phyloP scores from a whole-genome alignment of 2,888 invertebrate species.

The Portevinia maculata region DNA sequence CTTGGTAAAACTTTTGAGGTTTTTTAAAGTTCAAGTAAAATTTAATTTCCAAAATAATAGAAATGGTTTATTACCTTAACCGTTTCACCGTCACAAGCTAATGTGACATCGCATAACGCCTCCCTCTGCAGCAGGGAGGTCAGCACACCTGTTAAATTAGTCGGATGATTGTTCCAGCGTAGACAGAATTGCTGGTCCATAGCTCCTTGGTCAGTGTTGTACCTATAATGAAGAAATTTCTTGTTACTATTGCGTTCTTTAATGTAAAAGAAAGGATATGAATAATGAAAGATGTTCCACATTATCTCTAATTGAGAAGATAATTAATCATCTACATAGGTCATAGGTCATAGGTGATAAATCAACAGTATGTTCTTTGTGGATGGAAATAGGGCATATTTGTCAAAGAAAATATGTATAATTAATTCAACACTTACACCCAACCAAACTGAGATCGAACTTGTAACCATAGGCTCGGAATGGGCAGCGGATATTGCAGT shows the following conservation, averaged over 20 bases:
- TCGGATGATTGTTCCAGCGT: conserved; percentile 97
- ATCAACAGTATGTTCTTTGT: too few relatives aligned
- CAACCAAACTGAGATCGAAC: neutral
- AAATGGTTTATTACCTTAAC: conserved; percentile 85
- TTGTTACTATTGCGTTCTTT: neutral
- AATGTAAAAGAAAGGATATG: neutral
- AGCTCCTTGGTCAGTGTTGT: conserved; percentile 85
- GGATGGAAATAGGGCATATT: neutral
- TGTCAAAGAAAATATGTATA: neutral
- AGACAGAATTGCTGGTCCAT: conserved; percentile 92
- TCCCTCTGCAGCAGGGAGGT: conserved; percentile 93
- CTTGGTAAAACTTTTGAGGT: too few relatives aligned
- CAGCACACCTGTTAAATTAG: conserved; percentile 94
- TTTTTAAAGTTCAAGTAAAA: neutral
- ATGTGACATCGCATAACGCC: conserved; percentile 95
- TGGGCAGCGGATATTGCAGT: neutral
- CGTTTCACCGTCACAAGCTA: conserved; percentile 95
- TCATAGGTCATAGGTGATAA: too few relatives aligned
- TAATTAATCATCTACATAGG: too few relatives aligned
- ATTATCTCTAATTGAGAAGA: too few relatives aligned
- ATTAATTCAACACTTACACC: neutral
- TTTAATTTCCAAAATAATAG: conserved; percentile 10
- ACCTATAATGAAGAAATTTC: conserved; percentile 77
- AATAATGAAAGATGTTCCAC: neutral
- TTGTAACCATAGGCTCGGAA: neutral